Evolutionary conservation across 1,140 invertebrate species (phyloP).

Genomic region (Heliconius melpomene): DNA sequence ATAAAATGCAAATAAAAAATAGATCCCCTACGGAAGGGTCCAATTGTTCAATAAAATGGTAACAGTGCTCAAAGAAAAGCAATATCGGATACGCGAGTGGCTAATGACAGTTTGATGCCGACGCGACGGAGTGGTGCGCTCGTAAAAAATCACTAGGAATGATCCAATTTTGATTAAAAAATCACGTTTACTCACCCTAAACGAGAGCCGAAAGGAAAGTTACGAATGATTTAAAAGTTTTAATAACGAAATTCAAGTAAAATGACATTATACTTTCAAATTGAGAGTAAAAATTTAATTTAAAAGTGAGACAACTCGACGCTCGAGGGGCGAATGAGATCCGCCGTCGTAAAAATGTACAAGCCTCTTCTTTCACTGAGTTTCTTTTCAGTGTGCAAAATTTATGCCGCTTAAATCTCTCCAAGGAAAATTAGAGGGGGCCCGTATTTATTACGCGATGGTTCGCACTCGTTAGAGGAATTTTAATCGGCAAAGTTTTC

Average conservation of each 20-base stretch:
- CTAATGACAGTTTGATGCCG: slow-evolving; percentile 78
- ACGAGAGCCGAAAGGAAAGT: slow-evolving; percentile 62
- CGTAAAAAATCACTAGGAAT: slow-evolving; percentile 80
- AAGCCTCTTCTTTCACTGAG: slow-evolving; percentile 75
- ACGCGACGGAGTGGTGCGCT: slow-evolving; percentile 60
- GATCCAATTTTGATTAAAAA: slow-evolving; percentile 81
- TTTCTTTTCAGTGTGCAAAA: slow-evolving; percentile 78
- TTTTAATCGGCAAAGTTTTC: slow-evolving; percentile 78
- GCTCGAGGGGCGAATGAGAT: slow-evolving; percentile 77
- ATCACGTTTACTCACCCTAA: slow-evolving; percentile 72
- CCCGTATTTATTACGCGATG: slow-evolving; percentile 79
- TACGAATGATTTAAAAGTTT: slow-evolving; percentile 82
- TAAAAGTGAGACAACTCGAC: slow-evolving; percentile 80
- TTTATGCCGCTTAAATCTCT: slow-evolving; percentile 78
- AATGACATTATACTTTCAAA: slow-evolving; percentile 83
- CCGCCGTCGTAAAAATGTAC: slow-evolving; percentile 78
- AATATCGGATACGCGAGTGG: slow-evolving; percentile 78
- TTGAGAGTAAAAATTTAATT: slow-evolving; percentile 83
- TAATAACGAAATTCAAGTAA: slow-evolving; percentile 82
- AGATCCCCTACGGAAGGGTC: slow-evolving; percentile 44
- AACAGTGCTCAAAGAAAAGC: slow-evolving; percentile 75
- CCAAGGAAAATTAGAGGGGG: slow-evolving; percentile 76
- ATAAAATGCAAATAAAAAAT: slow-evolving; percentile 25
- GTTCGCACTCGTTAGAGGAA: slow-evolving; percentile 78
- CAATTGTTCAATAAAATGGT: slow-evolving; percentile 74